Evolutionary conservation across 2,888 invertebrate species (phyloP).

Genomic region (Lumbricus terrestris): DNA sequence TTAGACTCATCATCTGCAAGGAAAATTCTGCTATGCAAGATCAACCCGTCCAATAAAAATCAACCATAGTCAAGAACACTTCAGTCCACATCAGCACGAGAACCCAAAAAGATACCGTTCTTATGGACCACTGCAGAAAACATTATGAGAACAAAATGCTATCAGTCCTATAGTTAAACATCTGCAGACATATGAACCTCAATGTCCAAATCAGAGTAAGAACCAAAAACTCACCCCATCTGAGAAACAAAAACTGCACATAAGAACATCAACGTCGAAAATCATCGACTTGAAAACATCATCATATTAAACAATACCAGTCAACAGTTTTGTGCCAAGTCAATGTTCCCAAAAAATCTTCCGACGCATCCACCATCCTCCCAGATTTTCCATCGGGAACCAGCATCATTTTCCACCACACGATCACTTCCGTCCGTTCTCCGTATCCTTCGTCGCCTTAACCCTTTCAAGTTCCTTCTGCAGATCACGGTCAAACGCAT

Average conservation of each 20-base stretch:
- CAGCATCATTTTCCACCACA: background rate
- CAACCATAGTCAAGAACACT: no score
- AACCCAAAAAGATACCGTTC: background rate
- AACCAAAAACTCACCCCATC: background rate
- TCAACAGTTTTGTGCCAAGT: background rate
- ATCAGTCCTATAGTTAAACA: background rate
- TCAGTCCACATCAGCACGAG: no score
- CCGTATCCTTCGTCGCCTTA: background rate
- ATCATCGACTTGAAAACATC: background rate
- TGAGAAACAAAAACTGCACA: background rate
- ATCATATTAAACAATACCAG: background rate
- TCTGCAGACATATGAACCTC: background rate
- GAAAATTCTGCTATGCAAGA: background rate
- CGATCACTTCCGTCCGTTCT: background rate
- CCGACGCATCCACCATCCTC: background rate
- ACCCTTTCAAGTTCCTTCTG: constrained; percentile 25
- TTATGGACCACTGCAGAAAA: background rate
- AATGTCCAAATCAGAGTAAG: background rate
- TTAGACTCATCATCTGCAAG: background rate
- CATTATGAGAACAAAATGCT: background rate
- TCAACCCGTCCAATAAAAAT: background rate
- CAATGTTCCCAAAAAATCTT: background rate
- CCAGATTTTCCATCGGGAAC: background rate
- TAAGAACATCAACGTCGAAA: background rate
- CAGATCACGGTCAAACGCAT: constrained; percentile 21